phyloP scores from a whole-genome alignment of 2,797 vertebrate species.

The Tenualosa thibaudeaui region DNA sequence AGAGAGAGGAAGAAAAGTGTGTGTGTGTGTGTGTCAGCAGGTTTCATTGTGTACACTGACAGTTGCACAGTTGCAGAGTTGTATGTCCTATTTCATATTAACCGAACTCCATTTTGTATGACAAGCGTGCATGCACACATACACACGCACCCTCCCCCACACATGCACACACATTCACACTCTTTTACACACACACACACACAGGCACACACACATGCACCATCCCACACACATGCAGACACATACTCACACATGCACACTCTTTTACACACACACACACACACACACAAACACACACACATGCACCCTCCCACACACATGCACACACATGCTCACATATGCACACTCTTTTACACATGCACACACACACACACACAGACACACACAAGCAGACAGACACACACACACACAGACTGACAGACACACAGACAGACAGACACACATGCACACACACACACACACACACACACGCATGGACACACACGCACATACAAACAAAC shows the following conservation, averaged over 20 bases:
- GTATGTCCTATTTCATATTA: slow-evolving; percentile 2
- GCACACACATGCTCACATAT: background rate
- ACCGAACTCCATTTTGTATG: background rate
- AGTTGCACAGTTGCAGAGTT: background rate
- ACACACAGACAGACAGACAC: background rate
- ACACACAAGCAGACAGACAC: background rate
- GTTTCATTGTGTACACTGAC: background rate
- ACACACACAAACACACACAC: background rate
- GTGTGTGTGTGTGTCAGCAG: background rate
- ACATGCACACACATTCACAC: background rate
- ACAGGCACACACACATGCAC: too few species aligned
- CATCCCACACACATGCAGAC: too few species aligned
- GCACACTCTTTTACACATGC: background rate
- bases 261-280: too few species aligned
- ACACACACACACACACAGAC: too few species aligned
- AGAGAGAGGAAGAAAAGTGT: background rate
- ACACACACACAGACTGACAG: background rate
- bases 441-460: too few species aligned
- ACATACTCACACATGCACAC: background rate
- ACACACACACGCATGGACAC: background rate
- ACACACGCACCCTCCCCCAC: background rate
- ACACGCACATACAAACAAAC: too few species aligned
- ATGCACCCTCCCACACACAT: background rate
- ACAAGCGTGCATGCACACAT: background rate
- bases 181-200: too few species aligned